A percentile compares a stretch with the other conserved stretches of the same genome.
Evolutionary conservation across 2,797 vertebrate species (phyloP).

Genomic region (Sardinella longiceps): DNA sequence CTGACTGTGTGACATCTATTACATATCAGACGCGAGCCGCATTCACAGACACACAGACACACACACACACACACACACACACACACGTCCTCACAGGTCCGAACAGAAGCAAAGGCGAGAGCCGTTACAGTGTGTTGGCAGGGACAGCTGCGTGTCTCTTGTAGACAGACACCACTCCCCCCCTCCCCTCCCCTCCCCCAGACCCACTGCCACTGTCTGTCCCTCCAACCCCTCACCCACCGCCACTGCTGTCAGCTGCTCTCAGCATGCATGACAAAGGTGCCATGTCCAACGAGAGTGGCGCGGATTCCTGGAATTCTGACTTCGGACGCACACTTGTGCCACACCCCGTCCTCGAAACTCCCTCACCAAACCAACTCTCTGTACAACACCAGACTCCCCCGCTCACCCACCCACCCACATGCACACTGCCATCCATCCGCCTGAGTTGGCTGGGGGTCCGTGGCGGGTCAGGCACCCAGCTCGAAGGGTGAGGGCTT

Average conservation of each 20-base stretch:
- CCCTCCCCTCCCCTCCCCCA: conserved; percentile 25
- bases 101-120: conserved; percentile 19
- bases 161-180: conserved; percentile 23
- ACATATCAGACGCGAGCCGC: not conserved
- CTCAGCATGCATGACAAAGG: conserved; percentile 71
- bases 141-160: conserved; percentile 60
- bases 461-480: not conserved
- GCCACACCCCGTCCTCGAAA: not conserved
- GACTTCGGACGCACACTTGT: conserved; percentile 51
- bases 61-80: conserved; percentile 41
- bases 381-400: not conserved
- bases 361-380: not conserved
- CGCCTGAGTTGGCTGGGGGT: not conserved
- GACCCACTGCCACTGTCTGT: conserved; percentile 59
- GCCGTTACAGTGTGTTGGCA: conserved; percentile 17
- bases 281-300: conserved; percentile 64
- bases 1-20: conserved; percentile 1
- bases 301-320: conserved; percentile 55
- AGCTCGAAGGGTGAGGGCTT: not conserved
- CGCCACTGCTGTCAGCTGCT: conserved; percentile 64
- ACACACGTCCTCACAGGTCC: conserved; percentile 42
- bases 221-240: not conserved
- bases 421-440: not conserved
- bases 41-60: conserved; percentile 29
- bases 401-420: not conserved